These are phyloP conservation scores for Cettia cetti DNA, from an alignment of 2,113 vertebrate genomes.

Conservation along the genomic window DNA sequence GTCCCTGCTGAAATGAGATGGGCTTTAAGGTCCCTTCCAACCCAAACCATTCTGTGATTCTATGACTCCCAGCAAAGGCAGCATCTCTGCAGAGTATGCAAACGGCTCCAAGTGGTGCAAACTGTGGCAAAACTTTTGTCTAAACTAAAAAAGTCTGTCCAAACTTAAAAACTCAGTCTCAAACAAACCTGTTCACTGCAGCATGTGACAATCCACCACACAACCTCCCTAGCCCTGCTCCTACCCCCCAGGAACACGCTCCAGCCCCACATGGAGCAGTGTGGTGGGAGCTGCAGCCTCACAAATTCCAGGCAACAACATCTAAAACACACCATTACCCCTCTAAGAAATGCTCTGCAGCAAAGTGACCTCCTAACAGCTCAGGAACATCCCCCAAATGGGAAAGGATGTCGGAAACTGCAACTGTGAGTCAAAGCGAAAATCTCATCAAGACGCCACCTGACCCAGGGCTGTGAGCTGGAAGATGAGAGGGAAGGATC, in stretches of 20 bases:
- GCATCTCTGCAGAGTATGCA: background rate
- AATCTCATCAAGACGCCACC: background rate
- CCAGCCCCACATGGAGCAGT: accelerated
- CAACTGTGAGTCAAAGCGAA: background rate
- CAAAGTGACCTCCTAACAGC: background rate
- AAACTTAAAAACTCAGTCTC: background rate
- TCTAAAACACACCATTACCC: background rate
- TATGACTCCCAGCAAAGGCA: background rate
- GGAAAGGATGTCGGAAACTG: background rate
- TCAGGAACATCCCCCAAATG: background rate
- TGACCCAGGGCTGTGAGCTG: background rate
- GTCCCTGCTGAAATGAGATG: background rate
- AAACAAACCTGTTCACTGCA: background rate
- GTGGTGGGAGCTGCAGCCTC: background rate
- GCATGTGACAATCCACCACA: background rate
- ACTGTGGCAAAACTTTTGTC: background rate
- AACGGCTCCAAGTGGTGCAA: background rate
- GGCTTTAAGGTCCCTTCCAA: background rate
- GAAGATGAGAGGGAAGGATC: background rate
- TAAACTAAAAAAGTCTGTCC: background rate
- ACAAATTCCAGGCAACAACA: background rate
- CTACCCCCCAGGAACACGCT: accelerated
- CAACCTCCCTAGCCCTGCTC: background rate
- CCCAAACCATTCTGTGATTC: background rate
- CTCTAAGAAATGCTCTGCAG: background rate